Conservation (phyloP, 2,113 vertebrate species). For the Alligator mississippiensis region DNA sequence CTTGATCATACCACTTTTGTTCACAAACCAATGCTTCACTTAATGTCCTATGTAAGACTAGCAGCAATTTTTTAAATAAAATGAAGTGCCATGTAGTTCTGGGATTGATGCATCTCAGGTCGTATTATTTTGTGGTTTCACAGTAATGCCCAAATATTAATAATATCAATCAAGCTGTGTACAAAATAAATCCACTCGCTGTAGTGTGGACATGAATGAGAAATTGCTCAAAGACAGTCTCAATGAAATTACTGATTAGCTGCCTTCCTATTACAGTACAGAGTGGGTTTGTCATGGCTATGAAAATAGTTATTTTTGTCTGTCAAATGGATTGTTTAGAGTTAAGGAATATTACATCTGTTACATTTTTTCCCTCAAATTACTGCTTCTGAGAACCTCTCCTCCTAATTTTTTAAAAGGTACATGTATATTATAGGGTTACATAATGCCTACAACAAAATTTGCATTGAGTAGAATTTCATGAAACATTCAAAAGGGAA, state of each 20-base stretch:
- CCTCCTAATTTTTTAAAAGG: not conserved
- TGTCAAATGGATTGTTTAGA: not conserved
- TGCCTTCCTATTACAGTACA: not conserved
- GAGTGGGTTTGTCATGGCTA: not conserved
- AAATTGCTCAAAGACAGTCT: slow-evolving; percentile 7
- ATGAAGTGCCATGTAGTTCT: not conserved
- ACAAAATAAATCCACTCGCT: not conserved
- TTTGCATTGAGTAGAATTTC: not conserved
- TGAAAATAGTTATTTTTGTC: not conserved
- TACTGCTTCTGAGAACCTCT: not conserved
- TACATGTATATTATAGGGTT: not conserved
- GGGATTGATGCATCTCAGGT: not conserved
- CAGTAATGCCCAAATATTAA: not conserved
- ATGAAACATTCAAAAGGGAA: not conserved
- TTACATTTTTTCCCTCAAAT: not conserved
- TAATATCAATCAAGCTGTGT: not conserved
- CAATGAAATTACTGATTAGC: not conserved
- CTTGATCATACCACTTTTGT: not conserved
- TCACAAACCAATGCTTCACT: not conserved
- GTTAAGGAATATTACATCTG: not conserved
- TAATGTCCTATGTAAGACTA: not conserved
- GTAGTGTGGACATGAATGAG: not conserved
- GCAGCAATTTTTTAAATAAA: not conserved
- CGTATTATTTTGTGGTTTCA: accelerated
- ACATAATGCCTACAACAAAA: not conserved